Base-by-base conservation (phyloP, 2,113 vertebrate genomes). In the Dasyornis broadbenti region DNA sequence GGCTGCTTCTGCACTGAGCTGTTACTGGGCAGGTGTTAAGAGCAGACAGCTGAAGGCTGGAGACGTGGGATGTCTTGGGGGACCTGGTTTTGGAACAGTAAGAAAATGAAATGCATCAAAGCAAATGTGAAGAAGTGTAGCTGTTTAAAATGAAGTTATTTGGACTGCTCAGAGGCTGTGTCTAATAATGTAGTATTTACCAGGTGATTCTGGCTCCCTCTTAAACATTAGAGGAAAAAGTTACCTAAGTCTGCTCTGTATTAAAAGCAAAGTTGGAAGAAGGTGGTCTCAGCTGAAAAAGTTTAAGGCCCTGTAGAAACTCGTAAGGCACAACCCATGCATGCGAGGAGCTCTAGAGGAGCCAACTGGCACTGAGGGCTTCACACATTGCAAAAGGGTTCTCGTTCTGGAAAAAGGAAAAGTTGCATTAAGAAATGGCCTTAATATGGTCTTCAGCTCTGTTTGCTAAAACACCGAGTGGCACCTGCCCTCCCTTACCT, bases 241-340 rank as follows among this genome's bases (percentile, higher is more conserved):
- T 95, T 87, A 81, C 63, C 15, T 2, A 47, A 76, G 65, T 31
- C 39, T 95, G 81, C 50, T 71, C 39, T 86, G 63, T 24, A 19
- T 71, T 93, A 86, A 81, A 88, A 72, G 69, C 47, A 50, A 40
- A 92, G 68, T 10, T 95, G 94, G 94, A 68, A 54, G 88, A 57
- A 76, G 84, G 47, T 79, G 27, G 45, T 64, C 77, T 88, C 71
- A 31, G 76, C 71, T 92, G 82, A 53, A 49, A 27, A 68, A 37
- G 45, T 35, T 91, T 57, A 70, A 50, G 69, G 45, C 16, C 49
- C 56, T 61, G 45, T 83, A 69, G 52, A 44, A 89, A 21, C 69
- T 76, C 45, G 16, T 47, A 8, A 83, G 83, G 70, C 82, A 84
- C 68, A 82, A 1, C 5, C 35, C 15, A 6, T 50, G 66, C 20